Evolutionary conservation across 2,888 invertebrate species (phyloP), one percentile per base, ranked within the genome.

Genomic region (Pammene aurita): DNA sequence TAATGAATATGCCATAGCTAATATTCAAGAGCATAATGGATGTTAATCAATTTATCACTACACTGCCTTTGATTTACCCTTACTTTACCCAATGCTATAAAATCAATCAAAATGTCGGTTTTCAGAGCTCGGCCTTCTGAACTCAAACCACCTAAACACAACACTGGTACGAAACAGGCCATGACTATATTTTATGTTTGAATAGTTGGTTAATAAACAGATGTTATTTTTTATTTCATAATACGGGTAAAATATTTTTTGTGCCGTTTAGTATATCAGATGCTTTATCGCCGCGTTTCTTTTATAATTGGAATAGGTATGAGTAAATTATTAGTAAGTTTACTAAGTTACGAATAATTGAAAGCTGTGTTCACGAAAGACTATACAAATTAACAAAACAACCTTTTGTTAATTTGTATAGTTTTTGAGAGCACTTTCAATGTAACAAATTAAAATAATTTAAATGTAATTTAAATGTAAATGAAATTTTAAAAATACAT

Each of bases 61-160:
- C 18, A 46, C 18, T 26, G 67, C 61, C 44, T 42, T 48, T 52
- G 74, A 72, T 71, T 72, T 73, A 65, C 57, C 42, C 26, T 41
- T 48, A 74, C 73, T 72, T 71, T 73, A 68, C 72, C 72, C 70
- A 71, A 71, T 73, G 75, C 71, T 73, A 71, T 70, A 73, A 76
- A 81, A 82, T 85, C 82, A 79, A 85, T 86, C 85, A 84, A 81
- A 82, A 75, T 73, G 81, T 79, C 83, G 75, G 74, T 70, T 58
- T 71, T 58, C 62, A 73, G 74, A 78, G 78, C 71, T 73, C 74
- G 76, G 77, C 79, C 78, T 77, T 77, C 77, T 79, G 78, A 80
- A 81, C 79, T 78, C 76, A 72, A 73, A 67, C 76, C 74, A 73
- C 41, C 18, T 26, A 42, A 56, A 58, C 42, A 48, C 38, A 34